These are phyloP conservation scores for Pocillopora verrucosa DNA, from an alignment of 64 coral and sea anemone genomes.

Conservation along the genomic window DNA sequence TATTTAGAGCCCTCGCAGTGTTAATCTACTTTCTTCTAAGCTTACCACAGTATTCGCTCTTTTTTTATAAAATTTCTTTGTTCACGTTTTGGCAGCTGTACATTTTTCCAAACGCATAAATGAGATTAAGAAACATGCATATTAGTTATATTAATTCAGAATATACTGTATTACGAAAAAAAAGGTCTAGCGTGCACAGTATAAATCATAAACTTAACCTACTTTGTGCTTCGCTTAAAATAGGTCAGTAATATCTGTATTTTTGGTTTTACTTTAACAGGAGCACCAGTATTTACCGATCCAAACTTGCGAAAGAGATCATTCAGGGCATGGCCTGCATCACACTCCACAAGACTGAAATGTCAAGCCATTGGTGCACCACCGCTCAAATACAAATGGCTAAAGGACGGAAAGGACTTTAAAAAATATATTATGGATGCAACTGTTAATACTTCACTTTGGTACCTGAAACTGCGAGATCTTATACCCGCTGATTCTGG, in stretches of 20 bases:
- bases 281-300: constrained; percentile 17
- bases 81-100: no score
- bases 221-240: no score
- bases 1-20: no score
- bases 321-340: constrained; percentile 41
- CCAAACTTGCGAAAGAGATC: neutral
- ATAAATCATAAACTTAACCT: no score
- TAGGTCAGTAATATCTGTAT: neutral
- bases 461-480: constrained; percentile 27
- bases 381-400: constrained; percentile 38
- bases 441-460: constrained; percentile 1
- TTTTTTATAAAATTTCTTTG: no score
- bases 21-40: no score
- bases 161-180: no score
- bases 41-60: no score
- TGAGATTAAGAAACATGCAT: no score
- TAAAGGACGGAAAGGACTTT: constrained; percentile 35
- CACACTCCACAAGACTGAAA: neutral
- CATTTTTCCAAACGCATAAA: no score
- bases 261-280: neutral
- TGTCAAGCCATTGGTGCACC: constrained; percentile 38
- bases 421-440: neutral
- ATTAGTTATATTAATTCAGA: no score
- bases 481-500: constrained; percentile 16
- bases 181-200: no score